Percentiles rank a stretch among this genome's conserved stretches.
Evolutionary conservation across 2,113 vertebrate genomes (phyloP).

Genomic region (Rhinolophus ferrumequinum): DNA sequence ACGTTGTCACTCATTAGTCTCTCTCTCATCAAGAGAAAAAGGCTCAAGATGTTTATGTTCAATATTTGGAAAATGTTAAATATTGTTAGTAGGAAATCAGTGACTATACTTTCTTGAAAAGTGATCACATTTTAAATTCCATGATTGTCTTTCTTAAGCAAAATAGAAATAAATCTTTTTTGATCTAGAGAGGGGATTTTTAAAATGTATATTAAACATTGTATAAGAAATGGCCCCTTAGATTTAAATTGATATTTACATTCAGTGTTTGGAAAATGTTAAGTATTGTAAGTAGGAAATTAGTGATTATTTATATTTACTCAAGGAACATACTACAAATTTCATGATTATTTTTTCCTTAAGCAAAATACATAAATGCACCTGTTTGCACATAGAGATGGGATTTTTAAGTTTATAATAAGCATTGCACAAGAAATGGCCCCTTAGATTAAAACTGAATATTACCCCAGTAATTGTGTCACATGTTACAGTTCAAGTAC

Average conservation of each 20-base stretch:
- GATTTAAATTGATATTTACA: conserved; percentile 1
- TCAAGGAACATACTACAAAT: neutral
- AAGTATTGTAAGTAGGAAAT: neutral
- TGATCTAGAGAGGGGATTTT: neutral
- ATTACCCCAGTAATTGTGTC: neutral
- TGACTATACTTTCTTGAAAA: neutral
- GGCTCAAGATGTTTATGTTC: neutral
- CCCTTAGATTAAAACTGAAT: neutral
- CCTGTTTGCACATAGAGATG: neutral
- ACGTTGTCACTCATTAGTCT: neutral
- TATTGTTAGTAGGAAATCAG: neutral
- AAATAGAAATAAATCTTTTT: conserved; percentile 22
- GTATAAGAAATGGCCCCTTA: neutral
- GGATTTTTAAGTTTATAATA: conserved; percentile 40
- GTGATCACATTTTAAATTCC: conserved; percentile 51
- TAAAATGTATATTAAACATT: conserved; percentile 9
- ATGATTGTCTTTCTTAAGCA: conserved; percentile 1
- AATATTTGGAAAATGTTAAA: conserved; percentile 28
- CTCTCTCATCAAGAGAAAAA: conserved; percentile 28
- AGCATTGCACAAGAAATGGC: neutral
- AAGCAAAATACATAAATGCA: neutral
- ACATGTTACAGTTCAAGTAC: neutral
- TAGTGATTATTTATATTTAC: neutral
- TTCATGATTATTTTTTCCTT: neutral
- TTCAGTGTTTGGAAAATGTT: conserved; percentile 22